A percentile compares a stretch with the other conserved stretches of the same genome.
Evolutionary conservation across 2,113 vertebrate species (phyloP).

Genomic region (Etia nguti): DNA sequence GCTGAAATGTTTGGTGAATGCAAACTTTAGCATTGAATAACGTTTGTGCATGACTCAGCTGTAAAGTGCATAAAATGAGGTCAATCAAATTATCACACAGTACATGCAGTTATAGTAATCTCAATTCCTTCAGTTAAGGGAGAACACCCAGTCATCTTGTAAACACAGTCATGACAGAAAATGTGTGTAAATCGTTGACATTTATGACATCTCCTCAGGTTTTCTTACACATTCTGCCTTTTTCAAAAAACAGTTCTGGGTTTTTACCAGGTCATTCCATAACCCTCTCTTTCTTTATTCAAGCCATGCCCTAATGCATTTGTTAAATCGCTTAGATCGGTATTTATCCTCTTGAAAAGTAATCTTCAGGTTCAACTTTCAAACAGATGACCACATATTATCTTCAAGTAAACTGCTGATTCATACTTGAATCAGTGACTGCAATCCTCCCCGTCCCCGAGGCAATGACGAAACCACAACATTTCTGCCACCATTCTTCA

Average conservation of each 20-base stretch:
- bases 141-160: neutral
- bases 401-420: neutral
- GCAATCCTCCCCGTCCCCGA: neutral
- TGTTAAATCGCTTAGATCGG: neutral
- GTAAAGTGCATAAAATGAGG: neutral
- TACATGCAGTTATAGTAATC: neutral
- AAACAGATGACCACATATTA: neutral
- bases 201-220: neutral
- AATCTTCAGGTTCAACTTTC: neutral
- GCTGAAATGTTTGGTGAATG: neutral
- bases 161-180: neutral
- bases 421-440: neutral
- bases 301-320: neutral
- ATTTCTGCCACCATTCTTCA: neutral
- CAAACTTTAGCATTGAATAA: neutral
- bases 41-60: neutral
- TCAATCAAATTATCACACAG: constrained; percentile 5
- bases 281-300: neutral
- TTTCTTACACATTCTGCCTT: neutral
- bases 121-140: neutral
- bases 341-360: neutral
- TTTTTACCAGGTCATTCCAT: neutral
- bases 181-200: neutral
- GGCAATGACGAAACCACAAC: neutral
- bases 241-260: neutral